These are phyloP conservation scores for Rhinatrema bivittatum DNA, from an alignment of 2,797 vertebrate genomes.

Conservation along the genomic window DNA sequence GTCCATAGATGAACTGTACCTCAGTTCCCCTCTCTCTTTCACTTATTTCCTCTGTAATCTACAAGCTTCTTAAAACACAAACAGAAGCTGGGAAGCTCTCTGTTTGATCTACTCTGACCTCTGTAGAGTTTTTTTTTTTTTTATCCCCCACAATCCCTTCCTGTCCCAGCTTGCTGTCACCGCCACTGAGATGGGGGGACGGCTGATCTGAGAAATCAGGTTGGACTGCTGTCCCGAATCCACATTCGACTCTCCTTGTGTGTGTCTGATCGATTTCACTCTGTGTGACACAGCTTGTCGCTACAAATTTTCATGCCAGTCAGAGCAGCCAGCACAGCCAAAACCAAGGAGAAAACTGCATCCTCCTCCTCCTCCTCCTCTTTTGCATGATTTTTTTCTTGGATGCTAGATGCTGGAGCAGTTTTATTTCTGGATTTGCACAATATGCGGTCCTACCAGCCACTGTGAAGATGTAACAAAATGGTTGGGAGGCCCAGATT, in stretches of 20 bases:
- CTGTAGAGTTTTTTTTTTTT: too few species aligned
- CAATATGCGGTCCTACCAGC: too few species aligned
- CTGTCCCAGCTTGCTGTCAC: conserved; percentile 79
- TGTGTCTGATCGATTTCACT: conserved; percentile 98
- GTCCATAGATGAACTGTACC: too few species aligned
- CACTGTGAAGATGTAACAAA: too few species aligned
- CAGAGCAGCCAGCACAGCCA: conserved; percentile 68
- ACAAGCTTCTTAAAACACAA: too few species aligned
- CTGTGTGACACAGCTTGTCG: conserved; percentile 90
- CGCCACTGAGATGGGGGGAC: conserved; percentile 73
- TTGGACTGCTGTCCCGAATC: conserved; percentile 96
- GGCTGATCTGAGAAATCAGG: conserved; percentile 95
- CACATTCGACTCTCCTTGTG: conserved; percentile 84
- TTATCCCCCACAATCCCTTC: conserved; percentile 61
- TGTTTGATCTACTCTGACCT: too few species aligned
- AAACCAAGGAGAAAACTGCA: conserved; percentile 47
- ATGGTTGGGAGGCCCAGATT: conserved; percentile 1
- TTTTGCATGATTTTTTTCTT: too few species aligned
- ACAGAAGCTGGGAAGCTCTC: too few species aligned
- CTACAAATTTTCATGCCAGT: conserved; percentile 87
- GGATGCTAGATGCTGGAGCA: too few species aligned
- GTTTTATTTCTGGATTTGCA: too few species aligned
- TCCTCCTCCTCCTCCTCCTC: conserved; percentile 18
- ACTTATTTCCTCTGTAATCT: too few species aligned
- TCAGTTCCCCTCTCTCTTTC: too few species aligned